phyloP scores from a whole-genome alignment of 2,113 vertebrate species.

The Herpailurus yagouaroundi region DNA sequence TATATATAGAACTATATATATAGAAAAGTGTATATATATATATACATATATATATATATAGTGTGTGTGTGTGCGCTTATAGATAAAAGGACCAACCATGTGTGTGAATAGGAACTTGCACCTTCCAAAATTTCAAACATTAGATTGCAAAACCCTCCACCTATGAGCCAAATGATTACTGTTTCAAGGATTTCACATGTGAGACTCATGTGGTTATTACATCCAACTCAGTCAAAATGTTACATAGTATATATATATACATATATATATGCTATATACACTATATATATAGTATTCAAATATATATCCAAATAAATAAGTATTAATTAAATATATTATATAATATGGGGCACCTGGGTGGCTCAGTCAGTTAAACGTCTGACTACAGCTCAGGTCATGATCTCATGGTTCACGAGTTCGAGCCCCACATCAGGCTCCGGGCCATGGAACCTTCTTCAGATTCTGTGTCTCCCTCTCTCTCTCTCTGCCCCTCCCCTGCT shows the following conservation, averaged over 20 bases:
- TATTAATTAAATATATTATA: neutral
- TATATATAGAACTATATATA: neutral
- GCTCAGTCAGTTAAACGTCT: too few species aligned
- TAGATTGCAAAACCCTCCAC: neutral
- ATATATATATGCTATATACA: too few species aligned
- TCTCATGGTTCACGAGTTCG: too few species aligned
- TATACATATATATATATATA: neutral
- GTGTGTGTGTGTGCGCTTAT: neutral
- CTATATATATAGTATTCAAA: neutral
- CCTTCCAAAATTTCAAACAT: neutral
- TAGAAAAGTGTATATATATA: too few species aligned
- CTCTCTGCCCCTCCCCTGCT: too few species aligned
- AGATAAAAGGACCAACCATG: neutral
- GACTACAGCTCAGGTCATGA: too few species aligned
- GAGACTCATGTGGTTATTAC: neutral
- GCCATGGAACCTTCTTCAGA: too few species aligned
- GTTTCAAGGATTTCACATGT: neutral
- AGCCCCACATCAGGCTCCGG: too few species aligned
- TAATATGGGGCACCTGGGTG: too few species aligned
- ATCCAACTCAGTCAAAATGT: neutral
- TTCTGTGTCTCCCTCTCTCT: too few species aligned
- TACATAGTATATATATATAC: too few species aligned
- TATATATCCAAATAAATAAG: neutral
- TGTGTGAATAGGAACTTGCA: neutral
- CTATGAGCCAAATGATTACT: neutral